Evolutionary conservation across 2,797 vertebrate species (phyloP).

Genomic region (Hemitrygon akajei): DNA sequence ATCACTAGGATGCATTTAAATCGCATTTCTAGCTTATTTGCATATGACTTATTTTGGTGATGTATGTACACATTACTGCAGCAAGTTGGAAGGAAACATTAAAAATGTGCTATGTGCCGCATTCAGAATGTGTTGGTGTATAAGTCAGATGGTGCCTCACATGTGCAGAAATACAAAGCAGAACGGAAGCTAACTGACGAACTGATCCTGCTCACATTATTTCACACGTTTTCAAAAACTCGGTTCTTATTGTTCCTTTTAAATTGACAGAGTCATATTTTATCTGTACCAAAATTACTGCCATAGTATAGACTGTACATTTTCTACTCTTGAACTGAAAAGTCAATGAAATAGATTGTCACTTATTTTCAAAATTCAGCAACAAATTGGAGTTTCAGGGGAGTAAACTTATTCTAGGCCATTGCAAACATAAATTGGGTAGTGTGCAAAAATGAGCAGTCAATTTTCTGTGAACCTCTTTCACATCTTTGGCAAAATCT

Average conservation of each 20-base stretch:
- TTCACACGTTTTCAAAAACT: neutral
- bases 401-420: neutral
- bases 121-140: neutral
- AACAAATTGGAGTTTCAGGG: neutral
- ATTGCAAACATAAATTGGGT: neutral
- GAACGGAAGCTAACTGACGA: neutral
- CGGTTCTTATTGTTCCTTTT: neutral
- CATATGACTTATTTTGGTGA: neutral
- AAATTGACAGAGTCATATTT: neutral
- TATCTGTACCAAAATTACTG: neutral
- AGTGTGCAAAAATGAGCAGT: neutral
- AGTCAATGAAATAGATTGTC: neutral
- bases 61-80: neutral
- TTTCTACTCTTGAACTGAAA: neutral
- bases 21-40: neutral
- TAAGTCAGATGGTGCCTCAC: neutral
- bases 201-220: neutral
- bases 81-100: neutral
- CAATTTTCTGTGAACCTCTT: neutral
- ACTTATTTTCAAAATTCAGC: neutral
- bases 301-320: neutral
- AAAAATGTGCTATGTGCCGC: neutral
- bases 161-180: neutral
- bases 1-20: neutral
- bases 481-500: neutral